A percentile compares a stretch with the other conserved stretches of the same genome.
phyloP scores from a whole-genome alignment of 2,113 vertebrate species.

The Setophaga coronata region DNA sequence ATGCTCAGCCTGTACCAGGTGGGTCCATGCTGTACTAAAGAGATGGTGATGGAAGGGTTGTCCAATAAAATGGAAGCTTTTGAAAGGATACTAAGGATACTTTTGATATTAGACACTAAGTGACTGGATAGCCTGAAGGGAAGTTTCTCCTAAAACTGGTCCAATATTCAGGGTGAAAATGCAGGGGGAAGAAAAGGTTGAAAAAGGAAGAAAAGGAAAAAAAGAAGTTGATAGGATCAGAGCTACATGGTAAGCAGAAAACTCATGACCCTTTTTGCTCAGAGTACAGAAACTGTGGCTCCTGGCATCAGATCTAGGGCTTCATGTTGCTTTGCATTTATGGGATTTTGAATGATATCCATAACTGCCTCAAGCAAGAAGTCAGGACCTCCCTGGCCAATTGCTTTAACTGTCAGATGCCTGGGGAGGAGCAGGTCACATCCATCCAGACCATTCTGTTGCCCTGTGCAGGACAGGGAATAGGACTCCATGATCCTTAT shows the following conservation, averaged over 20 bases:
- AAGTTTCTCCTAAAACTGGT: background rate
- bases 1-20: background rate
- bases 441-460: background rate
- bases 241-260: background rate
- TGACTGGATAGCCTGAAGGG: background rate
- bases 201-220: too few species aligned
- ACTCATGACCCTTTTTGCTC: background rate
- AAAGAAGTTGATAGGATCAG: background rate
- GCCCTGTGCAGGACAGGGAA: background rate
- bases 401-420: background rate
- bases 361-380: background rate
- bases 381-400: background rate
- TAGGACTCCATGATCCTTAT: background rate
- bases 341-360: background rate
- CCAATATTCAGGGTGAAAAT: background rate
- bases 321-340: background rate
- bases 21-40: background rate
- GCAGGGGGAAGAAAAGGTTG: rapidly evolving
- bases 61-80: background rate
- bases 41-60: background rate
- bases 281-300: background rate
- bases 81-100: background rate
- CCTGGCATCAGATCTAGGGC: background rate
- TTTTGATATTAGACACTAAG: background rate
- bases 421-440: background rate